A percentile compares a stretch with the other conserved stretches of the same genome.
Conservation (phyloP, 2,113 vertebrate species). For the Copsychus sechellarum region DNA sequence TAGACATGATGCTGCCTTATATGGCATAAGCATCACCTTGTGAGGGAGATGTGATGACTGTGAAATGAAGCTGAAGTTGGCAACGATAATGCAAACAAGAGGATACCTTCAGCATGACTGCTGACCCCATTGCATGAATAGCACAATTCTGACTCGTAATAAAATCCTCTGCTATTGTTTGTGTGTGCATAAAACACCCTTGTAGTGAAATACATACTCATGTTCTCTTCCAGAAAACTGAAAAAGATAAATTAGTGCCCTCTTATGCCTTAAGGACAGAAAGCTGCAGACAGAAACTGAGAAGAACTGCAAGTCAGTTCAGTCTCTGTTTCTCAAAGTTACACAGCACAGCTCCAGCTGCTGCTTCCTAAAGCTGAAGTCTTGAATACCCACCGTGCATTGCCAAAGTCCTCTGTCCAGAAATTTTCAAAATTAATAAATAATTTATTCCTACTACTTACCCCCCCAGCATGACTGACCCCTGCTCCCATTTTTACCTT, state of each 20-base stretch:
- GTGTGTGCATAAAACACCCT: background rate
- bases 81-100: background rate
- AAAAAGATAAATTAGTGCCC: background rate
- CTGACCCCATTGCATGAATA: background rate
- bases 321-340: background rate
- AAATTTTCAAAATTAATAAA: background rate
- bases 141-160: background rate
- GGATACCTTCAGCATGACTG: background rate
- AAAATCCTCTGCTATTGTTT: background rate
- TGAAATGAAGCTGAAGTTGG: slow-evolving; percentile 17
- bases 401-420: background rate
- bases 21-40: slow-evolving; percentile 34
- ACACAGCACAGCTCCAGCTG: background rate
- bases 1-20: slow-evolving; percentile 31
- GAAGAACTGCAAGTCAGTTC: background rate
- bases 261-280: background rate
- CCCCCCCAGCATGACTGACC: background rate
- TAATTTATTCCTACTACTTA: background rate
- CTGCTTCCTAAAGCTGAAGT: background rate
- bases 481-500: background rate
- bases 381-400: fast-evolving
- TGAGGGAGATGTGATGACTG: slow-evolving; percentile 4
- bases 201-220: background rate
- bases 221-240: background rate
- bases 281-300: background rate